Percentiles rank a stretch among this genome's conserved stretches.
Conservation (phyloP, 2,888 invertebrate species). For the Leucania comma region DNA sequence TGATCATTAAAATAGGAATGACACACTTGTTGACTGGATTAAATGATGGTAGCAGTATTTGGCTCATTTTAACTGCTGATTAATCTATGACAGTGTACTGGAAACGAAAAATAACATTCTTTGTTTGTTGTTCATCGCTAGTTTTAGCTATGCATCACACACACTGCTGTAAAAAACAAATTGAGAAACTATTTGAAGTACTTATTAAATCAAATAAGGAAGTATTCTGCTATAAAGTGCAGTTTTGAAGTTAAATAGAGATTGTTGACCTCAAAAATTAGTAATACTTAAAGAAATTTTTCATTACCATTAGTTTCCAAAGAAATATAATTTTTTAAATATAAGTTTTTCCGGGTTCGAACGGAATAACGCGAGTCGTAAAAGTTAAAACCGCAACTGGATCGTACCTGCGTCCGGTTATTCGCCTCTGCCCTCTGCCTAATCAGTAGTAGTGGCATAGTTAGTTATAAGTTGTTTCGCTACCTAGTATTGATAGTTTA, state of each 20-base stretch:
- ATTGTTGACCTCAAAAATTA: not conserved
- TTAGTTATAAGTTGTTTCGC: too few species aligned
- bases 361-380: too few species aligned
- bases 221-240: not conserved
- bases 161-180: not conserved
- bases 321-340: not conserved
- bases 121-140: conserved; percentile 32
- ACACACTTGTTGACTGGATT: conserved; percentile 32
- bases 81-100: conserved; percentile 19
- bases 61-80: conserved; percentile 29
- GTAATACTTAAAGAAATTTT: not conserved
- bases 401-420: too few species aligned
- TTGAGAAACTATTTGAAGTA: too few species aligned
- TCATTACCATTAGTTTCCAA: too few species aligned
- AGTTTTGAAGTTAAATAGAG: not conserved
- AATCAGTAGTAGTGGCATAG: too few species aligned
- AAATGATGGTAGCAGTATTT: conserved; percentile 15
- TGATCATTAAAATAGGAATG: conserved; percentile 40
- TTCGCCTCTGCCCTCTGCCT: too few species aligned
- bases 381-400: too few species aligned
- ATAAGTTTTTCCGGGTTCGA: too few species aligned
- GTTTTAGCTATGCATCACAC: conserved; percentile 23
- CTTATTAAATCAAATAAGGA: not conserved
- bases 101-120: conserved; percentile 36
- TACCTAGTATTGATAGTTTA: too few species aligned